Base-by-base conservation (phyloP, 2,797 vertebrate species). In the Sebastiscus tertius region DNA sequence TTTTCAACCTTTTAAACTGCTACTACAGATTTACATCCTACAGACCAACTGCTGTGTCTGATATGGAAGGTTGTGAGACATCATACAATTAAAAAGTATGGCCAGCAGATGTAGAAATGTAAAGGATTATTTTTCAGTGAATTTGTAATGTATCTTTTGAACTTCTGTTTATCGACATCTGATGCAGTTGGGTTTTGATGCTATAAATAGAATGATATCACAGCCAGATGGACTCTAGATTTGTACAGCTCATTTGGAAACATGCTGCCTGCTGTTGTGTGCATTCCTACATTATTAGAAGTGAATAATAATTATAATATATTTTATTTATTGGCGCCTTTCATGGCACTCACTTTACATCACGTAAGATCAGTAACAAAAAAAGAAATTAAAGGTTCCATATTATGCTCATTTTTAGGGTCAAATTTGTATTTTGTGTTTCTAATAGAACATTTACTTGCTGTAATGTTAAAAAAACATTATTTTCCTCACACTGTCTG, bases 141-240 rank as follows among this genome's bases (percentile, higher is more conserved):
- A 63, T 72, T 69, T 68, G 6, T 67, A 52, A 46, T 65, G 14
- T 10, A 12, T 49, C 56, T 58, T 81, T 63, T 69, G 12, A 64
- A 49, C 14, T 39, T 70, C 9, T 79, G 14, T 72, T 81, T 8
- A 73, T 70, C 8, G 4, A 54, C 55, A 14, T 24, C 27, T 71
- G 59, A 65, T 68, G 27, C n/a, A 56, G 29, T 62, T 80, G 34
- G 42, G 18, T 58, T 84, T 80, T 82, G 54, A 80, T 76, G 78
- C 60, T 80, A 83, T 71, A 71, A 84, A 81, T 71, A 89, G 71
- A 74, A 52, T 24, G 31, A 59, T 13, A 65, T 20, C 29, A 73
- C 31, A 66, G 42, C 33, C 36, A 81, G 63, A 77, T 79, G 77
- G 58, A 89, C 33, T 54, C 18, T 64, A 26, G 29, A 56, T 76